phyloP scores from a whole-genome alignment of 1,140 invertebrate genomes.

The Zaprionus tsacasi region DNA sequence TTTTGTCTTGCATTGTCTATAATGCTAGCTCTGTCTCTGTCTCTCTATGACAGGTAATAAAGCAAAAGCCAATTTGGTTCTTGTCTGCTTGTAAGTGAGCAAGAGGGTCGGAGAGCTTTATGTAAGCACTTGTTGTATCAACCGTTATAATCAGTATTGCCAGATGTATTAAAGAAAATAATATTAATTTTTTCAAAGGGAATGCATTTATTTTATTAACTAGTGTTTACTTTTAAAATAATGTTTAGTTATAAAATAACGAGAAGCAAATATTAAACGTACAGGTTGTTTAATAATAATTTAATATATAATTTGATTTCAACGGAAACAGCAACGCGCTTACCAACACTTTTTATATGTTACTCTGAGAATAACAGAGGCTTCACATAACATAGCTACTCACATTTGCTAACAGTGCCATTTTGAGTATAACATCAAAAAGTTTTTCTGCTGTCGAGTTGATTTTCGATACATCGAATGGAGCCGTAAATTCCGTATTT shows the following conservation, averaged over 20 bases:
- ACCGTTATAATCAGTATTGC: conserved; percentile 14
- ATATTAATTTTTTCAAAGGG: not conserved
- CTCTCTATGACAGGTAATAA: conserved; percentile 19
- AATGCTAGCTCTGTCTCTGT: not conserved
- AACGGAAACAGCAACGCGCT: not conserved
- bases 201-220: not conserved
- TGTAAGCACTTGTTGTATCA: conserved; percentile 47
- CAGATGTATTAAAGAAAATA: conserved; percentile 1
- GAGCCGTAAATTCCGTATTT: not conserved
- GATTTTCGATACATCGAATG: conserved; percentile 9
- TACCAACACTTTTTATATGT: not conserved
- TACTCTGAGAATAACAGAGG: too few species aligned
- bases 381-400: not conserved
- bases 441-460: not conserved
- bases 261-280: not conserved
- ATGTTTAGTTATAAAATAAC: not conserved
- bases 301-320: too few species aligned
- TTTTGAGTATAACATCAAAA: not conserved
- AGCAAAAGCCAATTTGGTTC: conserved; percentile 53
- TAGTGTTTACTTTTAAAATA: too few species aligned
- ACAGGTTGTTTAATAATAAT: not conserved
- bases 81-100: conserved; percentile 12
- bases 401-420: not conserved
- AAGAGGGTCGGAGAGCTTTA: conserved; percentile 31
- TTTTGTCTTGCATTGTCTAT: not conserved